Percentiles rank a stretch among this genome's conserved stretches.
Evolutionary conservation across 2,888 invertebrate genomes (phyloP).

Genomic region (Cerceris ruficornis): DNA sequence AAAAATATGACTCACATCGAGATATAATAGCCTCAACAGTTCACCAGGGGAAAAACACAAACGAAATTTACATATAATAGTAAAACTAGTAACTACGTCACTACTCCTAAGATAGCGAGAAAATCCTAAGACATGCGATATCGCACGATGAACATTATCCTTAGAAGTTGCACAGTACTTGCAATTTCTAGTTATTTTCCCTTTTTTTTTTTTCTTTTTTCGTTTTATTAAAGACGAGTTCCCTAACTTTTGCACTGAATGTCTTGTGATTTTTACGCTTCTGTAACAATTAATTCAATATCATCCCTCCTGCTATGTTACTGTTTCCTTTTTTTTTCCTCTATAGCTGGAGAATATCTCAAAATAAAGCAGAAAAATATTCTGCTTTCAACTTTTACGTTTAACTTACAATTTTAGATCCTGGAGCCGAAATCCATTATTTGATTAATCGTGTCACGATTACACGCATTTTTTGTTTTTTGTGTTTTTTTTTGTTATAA

Average conservation of each 20-base stretch:
- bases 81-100: slow-evolving; percentile 80
- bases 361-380: slow-evolving; percentile 72
- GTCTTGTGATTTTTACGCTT: slow-evolving; percentile 80
- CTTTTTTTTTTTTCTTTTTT: slow-evolving; percentile 57
- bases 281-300: slow-evolving; percentile 79
- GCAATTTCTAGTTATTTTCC: slow-evolving; percentile 61
- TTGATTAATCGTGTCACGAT: slow-evolving; percentile 59
- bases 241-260: slow-evolving; percentile 63
- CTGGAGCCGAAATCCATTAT: slow-evolving; percentile 70
- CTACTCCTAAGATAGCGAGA: slow-evolving; percentile 79
- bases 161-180: slow-evolving; percentile 62
- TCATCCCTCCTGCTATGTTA: slow-evolving; percentile 71
- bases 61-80: slow-evolving; percentile 80
- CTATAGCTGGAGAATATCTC: slow-evolving; percentile 73
- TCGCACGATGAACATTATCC: slow-evolving; percentile 61
- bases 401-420: slow-evolving; percentile 71
- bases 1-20: slow-evolving; percentile 75
- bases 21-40: slow-evolving; percentile 81
- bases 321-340: slow-evolving; percentile 48
- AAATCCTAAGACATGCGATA: slow-evolving; percentile 80
- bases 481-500: slow-evolving; percentile 55
- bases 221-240: slow-evolving; percentile 55
- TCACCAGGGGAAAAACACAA: slow-evolving; percentile 81
- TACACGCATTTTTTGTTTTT: slow-evolving; percentile 48
- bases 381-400: slow-evolving; percentile 70